phyloP scores from a whole-genome alignment of 2,888 invertebrate genomes.

The Dusona sp. region DNA sequence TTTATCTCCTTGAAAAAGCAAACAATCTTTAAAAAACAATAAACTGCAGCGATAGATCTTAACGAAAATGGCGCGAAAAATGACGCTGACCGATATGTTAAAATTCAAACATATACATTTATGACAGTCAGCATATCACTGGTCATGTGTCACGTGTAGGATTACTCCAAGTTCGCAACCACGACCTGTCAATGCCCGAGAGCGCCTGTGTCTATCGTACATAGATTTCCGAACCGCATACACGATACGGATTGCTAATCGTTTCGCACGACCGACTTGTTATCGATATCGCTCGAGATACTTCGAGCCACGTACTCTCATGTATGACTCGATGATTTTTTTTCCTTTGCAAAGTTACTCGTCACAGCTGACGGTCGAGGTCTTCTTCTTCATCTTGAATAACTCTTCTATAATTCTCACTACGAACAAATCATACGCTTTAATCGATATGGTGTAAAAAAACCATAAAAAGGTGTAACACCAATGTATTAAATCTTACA shows the following conservation, averaged over 20 bases:
- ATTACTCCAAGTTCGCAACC: constrained; percentile 75
- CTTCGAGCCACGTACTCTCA: constrained; percentile 65
- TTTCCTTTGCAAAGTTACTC: constrained; percentile 1
- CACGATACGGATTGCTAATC: constrained; percentile 79
- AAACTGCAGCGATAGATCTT: neutral
- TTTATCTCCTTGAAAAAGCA: neutral
- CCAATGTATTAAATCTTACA: neutral
- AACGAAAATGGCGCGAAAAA: neutral
- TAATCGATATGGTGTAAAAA: neutral
- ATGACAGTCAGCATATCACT: constrained; percentile 1
- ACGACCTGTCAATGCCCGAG: constrained; percentile 74
- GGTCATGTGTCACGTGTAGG: constrained; percentile 55
- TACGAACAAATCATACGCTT: neutral
- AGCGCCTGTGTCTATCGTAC: constrained; percentile 52
- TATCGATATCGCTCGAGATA: constrained; percentile 74
- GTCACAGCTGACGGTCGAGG: constrained; percentile 9
- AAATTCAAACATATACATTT: constrained; percentile 3
- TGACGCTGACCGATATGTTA: neutral
- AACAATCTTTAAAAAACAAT: neutral
- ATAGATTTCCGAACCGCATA: constrained; percentile 74
- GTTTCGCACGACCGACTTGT: constrained; percentile 78
- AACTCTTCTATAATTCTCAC: neutral
- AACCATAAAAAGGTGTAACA: neutral
- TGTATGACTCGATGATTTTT: constrained; percentile 17
- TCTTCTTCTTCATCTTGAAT: constrained; percentile 9